Evolutionary conservation across 2,113 vertebrate genomes (phyloP), one percentile per base, ranked within the genome.

Genomic region (Muntiacus muntjak): DNA sequence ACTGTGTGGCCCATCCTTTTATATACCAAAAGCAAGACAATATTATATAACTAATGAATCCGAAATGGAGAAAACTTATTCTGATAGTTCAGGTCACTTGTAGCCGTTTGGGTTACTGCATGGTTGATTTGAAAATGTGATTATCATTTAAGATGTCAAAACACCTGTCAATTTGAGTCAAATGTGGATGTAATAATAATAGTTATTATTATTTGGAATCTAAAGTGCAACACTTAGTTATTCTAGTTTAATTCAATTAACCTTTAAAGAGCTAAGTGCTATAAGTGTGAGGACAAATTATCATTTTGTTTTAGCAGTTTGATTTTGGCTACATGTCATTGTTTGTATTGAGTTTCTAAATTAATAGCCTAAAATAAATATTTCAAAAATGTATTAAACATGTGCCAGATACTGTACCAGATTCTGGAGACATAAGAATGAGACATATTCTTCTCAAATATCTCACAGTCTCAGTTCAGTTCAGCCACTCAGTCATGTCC

Each of bases 171-270:
- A 86, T 64, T 84, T 94, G 28, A 45, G 79, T 89, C 87, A 89
- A 82, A 78, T 58, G 36, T 76, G 21, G 87, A 55, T 62, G 14
- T 91, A 94, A 91, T 90, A 50, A 47, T 93, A 55, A 89, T 87
- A 1, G 91, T 97, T 28, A 96, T 83, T 94, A 91, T 94, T 95
- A 96, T 89, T 97, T 92, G 50, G 11, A 95, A 71, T 86, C 79
- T 96, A 89, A 95, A 89, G 7, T 89, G 13, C 43, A 89, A 85
- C 19, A 19, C 40, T 97, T 94, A 91, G 52, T 94, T 97, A 89
- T 50, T 95, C 43, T 10, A 78, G 62, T n/a, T 96, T 97, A 97
- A 97, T 93, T 93, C 67, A 89, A 96, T 97, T 97, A 97, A 98
- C 54, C 92, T 97, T 97, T 95, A 25, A 87, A 89, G 62, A 95